Evolutionary conservation across 2,113 vertebrate genomes (phyloP), one percentile per base, ranked within the genome.

Genomic region (Paramisgurnus dabryanus): DNA sequence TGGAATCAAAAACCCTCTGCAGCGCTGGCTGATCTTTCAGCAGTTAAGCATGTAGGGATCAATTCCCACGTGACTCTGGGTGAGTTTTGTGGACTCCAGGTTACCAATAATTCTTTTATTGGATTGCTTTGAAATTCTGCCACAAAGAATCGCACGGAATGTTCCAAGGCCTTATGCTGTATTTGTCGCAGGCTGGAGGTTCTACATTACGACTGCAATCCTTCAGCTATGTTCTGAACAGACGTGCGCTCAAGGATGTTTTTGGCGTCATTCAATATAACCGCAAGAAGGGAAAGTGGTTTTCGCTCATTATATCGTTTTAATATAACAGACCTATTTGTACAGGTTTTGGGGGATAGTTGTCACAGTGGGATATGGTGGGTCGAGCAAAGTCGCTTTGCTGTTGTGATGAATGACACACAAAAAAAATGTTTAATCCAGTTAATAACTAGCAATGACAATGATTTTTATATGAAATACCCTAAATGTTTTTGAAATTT

Each of bases 201-300:
- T 70, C 27, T 41, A 65, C 47, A 39, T 49, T 49, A 75, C 0
- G 7, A 47, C 58, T 63, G 6, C 2, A 6, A 11, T 63, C 41
- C 12, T 12, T 63, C 72, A 47, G n/a, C n/a, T 27, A 6, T 63
- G 40, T 63, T 63, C 6, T 64, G 43, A 49, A 63, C 55, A 50
- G 58, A 84, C 39, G 17, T 75, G 47, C 50, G 71, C 77, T 78
- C 78, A 80, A 78, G 74, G 69, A 74, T 45, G 34, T 43, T 64
- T 64, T 53, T 64, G 53, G 13, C 40, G 9, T 75, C 41, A 79
- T 63, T 81, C 53, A 70, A 65, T 22, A 58, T 57, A 6, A 72
- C 27, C 34, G 13, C 10, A 22, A 73, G 17, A 18, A 69, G 17
- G 5, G 11, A 12, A 50, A 43, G 39, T 43, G 45, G 15, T 5